A percentile compares a stretch with the other conserved stretches of the same genome.
Conservation (phyloP, 2,797 vertebrate species). For the Eupleurogrammus muticus region DNA sequence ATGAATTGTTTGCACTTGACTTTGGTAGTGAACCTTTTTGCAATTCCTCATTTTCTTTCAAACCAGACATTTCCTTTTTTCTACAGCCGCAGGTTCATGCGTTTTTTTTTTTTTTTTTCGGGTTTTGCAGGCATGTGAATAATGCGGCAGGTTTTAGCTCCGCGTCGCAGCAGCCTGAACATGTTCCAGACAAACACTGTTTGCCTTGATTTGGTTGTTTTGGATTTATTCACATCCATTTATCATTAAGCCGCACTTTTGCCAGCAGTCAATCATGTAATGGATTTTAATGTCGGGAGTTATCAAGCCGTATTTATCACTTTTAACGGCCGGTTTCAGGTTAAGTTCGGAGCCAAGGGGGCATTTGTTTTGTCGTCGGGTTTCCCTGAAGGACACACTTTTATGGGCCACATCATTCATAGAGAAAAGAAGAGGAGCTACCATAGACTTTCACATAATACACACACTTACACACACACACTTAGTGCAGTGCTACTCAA, state of each 20-base stretch:
- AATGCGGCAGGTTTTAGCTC: neutral
- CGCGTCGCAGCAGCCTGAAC: conserved; percentile 2
- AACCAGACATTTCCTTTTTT: no score
- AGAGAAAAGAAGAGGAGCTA: conserved; percentile 4
- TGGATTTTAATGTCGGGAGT: neutral
- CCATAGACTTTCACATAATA: conserved; percentile 16
- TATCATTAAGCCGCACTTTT: neutral
- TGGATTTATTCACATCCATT: no score
- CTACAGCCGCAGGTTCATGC: no score
- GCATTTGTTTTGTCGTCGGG: neutral
- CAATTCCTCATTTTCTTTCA: no score
- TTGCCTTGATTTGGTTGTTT: no score
- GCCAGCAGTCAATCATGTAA: neutral
- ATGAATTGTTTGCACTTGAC: no score
- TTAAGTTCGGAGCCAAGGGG: neutral
- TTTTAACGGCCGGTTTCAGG: neutral
- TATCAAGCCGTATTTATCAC: neutral
- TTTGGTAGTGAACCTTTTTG: no score
- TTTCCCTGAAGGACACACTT: neutral
- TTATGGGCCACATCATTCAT: neutral
- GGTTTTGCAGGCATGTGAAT: no score
- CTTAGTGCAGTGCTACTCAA: no score
- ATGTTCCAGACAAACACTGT: neutral
- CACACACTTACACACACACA: conserved; percentile 48
- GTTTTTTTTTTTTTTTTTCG: no score